Percentiles rank a stretch among this genome's conserved stretches.
Evolutionary conservation across 2,888 invertebrate species (phyloP).

Genomic region (Protophormia terraenovae): DNA sequence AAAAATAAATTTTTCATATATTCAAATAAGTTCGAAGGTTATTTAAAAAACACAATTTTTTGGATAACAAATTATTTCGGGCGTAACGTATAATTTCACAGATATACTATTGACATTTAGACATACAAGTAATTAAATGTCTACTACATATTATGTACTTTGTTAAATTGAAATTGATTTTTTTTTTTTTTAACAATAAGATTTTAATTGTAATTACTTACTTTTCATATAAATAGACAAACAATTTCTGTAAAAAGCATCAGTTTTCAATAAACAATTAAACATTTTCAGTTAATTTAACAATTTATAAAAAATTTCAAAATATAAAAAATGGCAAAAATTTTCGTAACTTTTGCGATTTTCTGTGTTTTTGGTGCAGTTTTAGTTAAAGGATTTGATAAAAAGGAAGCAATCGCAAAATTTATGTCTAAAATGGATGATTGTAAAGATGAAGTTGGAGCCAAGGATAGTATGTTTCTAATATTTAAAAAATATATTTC

Average conservation of each 20-base stretch:
- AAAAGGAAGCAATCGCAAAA: slow-evolving; percentile 71
- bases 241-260: neutral
- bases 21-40: neutral
- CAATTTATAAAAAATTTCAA: neutral
- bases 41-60: neutral
- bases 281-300: neutral
- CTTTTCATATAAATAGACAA: slow-evolving; percentile 47
- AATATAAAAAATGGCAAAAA: slow-evolving; percentile 62
- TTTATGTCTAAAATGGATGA: slow-evolving; percentile 69
- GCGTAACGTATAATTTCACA: slow-evolving; percentile 75
- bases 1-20: too few relatives aligned
- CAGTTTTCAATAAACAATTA: slow-evolving; percentile 23
- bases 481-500: neutral
- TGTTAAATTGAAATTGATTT: neutral
- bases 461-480: slow-evolving; percentile 70
- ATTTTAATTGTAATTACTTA: neutral
- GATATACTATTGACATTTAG: slow-evolving; percentile 48
- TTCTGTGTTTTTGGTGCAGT: slow-evolving; percentile 49
- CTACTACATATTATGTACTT: neutral
- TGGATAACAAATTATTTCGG: slow-evolving; percentile 10
- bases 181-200: neutral
- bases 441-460: slow-evolving; percentile 75
- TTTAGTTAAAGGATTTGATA: slow-evolving; percentile 67
- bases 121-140: neutral
- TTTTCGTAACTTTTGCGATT: slow-evolving; percentile 36